These are phyloP conservation scores for Natator depressus DNA, from an alignment of 2,113 vertebrate genomes.

Conservation along the genomic window DNA sequence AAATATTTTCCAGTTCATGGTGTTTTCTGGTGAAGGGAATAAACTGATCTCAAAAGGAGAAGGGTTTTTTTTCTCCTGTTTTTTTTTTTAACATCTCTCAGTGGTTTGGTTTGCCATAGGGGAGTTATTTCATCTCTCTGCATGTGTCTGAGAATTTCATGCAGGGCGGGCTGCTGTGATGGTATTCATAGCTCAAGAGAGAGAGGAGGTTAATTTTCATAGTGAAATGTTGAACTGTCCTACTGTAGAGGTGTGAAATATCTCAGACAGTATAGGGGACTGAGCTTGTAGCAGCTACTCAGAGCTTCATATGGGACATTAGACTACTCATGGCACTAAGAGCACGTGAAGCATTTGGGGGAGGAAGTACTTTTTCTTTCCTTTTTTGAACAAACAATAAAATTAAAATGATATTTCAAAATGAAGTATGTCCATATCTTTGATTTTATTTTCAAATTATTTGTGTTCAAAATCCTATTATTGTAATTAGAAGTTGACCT, in stretches of 20 bases:
- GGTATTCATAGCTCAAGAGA: conserved; percentile 41
- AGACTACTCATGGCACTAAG: conserved; percentile 18
- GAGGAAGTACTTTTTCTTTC: neutral
- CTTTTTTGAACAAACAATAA: neutral
- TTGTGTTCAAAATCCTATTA: conserved; percentile 46
- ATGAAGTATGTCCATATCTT: conserved; percentile 16
- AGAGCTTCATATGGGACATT: neutral
- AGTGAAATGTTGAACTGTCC: conserved; percentile 40
- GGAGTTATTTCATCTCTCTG: conserved; percentile 56
- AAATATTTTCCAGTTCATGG: neutral
- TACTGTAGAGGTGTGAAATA: conserved; percentile 7
- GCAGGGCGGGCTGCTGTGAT: conserved; percentile 25
- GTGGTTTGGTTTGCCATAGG: conserved; percentile 13
- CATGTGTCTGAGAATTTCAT: conserved; percentile 43
- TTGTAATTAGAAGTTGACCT: conserved; percentile 22
- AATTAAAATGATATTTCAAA: conserved; percentile 8
- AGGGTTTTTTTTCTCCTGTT: neutral
- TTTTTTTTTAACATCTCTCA: conserved; percentile 33
- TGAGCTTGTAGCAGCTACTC: neutral
- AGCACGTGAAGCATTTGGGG: neutral
- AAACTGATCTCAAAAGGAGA: neutral
- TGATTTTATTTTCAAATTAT: conserved; percentile 40
- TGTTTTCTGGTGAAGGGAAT: conserved; percentile 4
- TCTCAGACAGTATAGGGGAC: neutral
- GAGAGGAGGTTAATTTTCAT: conserved; percentile 62